Conservation (phyloP, 2,888 invertebrate species). For the Pseudolycoriella hygida region DNA sequence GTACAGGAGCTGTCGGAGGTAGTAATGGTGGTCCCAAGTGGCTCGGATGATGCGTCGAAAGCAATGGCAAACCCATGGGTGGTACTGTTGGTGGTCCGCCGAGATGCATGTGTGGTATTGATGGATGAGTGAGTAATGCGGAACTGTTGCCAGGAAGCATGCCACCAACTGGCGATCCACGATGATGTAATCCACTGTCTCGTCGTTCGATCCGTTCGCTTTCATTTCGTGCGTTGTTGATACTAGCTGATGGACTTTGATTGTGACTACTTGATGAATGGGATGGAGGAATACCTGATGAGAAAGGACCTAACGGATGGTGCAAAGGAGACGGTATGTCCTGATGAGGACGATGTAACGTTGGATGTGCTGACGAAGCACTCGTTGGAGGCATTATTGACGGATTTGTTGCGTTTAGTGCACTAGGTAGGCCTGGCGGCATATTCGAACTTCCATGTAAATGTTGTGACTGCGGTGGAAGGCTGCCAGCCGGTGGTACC, state of each 20-base stretch:
- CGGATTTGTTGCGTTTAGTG: background rate
- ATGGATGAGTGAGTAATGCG: conserved; percentile 13
- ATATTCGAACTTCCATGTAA: background rate
- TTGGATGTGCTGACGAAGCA: conserved; percentile 11
- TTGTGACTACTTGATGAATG: background rate
- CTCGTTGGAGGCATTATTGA: conserved; percentile 26
- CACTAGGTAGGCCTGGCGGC: background rate
- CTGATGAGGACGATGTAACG: conserved; percentile 27
- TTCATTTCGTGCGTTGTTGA: conserved; percentile 1
- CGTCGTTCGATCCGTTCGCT: background rate
- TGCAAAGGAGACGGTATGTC: conserved; percentile 23
- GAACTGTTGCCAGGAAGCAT: conserved; percentile 8
- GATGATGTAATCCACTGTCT: background rate
- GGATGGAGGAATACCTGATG: conserved; percentile 18
- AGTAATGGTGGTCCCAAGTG: conserved; percentile 18
- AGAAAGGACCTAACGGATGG: conserved; percentile 16
- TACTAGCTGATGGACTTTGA: conserved; percentile 1
- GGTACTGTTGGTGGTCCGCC: conserved; percentile 15
- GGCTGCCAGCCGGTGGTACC: background rate
- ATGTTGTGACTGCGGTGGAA: background rate
- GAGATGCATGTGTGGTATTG: conserved; percentile 15
- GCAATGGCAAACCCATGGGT: conserved; percentile 15
- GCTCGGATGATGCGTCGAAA: conserved; percentile 18
- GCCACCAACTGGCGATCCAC: conserved; percentile 2
- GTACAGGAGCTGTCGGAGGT: conserved; percentile 22